Evolutionary conservation across 2,797 vertebrate genomes (phyloP).

Genomic region (Micromesistius poutassou): DNA sequence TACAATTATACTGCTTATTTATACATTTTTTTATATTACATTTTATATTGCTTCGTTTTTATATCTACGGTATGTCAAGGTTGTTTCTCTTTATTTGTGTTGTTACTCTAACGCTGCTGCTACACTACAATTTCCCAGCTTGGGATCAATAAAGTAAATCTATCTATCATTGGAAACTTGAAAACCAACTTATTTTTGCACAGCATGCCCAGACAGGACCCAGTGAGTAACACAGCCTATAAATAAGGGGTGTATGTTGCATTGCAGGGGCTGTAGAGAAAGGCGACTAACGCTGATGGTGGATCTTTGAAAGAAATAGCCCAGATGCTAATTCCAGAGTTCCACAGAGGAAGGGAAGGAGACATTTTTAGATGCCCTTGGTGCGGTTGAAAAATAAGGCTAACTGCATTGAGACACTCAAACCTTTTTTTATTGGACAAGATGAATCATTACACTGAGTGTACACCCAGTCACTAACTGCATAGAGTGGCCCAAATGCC

Average conservation of each 20-base stretch:
- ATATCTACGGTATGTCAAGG: too few relatives aligned
- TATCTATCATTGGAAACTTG: too few relatives aligned
- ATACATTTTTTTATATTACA: too few relatives aligned
- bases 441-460: not conserved
- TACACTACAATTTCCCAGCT: too few relatives aligned
- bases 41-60: too few relatives aligned
- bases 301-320: slow-evolving; percentile 23
- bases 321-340: slow-evolving; percentile 44
- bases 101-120: too few relatives aligned
- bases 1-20: too few relatives aligned
- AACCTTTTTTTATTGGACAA: slow-evolving; percentile 1
- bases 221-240: not conserved
- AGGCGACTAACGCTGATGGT: not conserved
- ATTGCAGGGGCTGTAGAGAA: not conserved
- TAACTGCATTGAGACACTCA: slow-evolving; percentile 25
- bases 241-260: not conserved
- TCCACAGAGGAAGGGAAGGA: slow-evolving; percentile 25
- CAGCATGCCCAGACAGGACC: not conserved
- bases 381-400: slow-evolving; percentile 33
- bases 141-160: too few relatives aligned
- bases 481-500: not conserved
- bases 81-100: too few relatives aligned
- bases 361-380: slow-evolving; percentile 39
- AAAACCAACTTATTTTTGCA: not conserved
- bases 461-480: not conserved